Percentiles rank a stretch among this genome's conserved stretches.
Conservation (phyloP, 2,888 invertebrate species). For the Amphipoea oculea region DNA sequence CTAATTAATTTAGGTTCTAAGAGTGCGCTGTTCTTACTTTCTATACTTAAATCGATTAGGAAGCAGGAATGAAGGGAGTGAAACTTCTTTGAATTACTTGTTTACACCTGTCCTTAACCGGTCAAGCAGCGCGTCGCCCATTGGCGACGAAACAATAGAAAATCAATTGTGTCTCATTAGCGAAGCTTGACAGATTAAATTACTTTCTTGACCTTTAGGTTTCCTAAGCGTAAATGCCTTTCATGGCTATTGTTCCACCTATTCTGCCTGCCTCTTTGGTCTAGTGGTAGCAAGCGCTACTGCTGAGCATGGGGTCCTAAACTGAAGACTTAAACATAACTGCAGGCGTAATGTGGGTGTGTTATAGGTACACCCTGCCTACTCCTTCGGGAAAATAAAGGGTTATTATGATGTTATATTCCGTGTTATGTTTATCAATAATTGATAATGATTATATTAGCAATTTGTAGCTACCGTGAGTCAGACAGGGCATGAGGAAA, state of each 20-base stretch:
- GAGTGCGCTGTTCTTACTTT: slow-evolving; percentile 23
- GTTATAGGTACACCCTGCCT: too few relatives aligned
- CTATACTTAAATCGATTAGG: slow-evolving; percentile 1
- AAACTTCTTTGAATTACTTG: not conserved
- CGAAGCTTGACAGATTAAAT: too few relatives aligned
- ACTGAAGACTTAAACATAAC: too few relatives aligned
- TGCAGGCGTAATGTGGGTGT: too few relatives aligned
- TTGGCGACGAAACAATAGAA: too few relatives aligned
- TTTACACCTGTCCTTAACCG: not conserved
- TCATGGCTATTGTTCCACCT: not conserved
- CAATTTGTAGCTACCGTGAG: not conserved
- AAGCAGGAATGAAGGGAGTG: not conserved
- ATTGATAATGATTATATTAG: not conserved
- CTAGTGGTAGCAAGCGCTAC: too few relatives aligned
- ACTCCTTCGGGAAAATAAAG: too few relatives aligned
- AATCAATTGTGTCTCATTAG: too few relatives aligned
- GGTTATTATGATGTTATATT: not conserved
- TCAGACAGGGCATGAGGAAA: not conserved
- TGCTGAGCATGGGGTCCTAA: too few relatives aligned
- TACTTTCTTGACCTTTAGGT: not conserved
- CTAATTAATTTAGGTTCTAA: slow-evolving; percentile 81
- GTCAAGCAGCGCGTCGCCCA: too few relatives aligned
- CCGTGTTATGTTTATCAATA: not conserved
- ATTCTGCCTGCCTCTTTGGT: too few relatives aligned
- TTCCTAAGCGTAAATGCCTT: not conserved